Conservation (phyloP, 2,888 invertebrate species). For the Idaea straminata region DNA sequence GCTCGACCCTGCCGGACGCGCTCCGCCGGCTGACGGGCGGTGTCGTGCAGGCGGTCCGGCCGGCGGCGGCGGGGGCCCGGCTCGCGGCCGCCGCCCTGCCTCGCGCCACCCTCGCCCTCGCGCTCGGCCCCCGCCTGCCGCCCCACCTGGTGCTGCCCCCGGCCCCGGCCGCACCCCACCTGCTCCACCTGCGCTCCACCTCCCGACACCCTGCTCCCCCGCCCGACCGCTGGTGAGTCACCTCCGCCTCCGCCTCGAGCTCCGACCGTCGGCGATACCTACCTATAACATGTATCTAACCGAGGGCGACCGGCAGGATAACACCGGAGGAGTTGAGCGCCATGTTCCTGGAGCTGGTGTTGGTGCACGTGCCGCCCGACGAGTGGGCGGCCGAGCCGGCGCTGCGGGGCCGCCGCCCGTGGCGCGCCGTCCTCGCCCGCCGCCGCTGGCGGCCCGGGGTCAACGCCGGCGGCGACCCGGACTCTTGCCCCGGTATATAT, state of each 20-base stretch:
- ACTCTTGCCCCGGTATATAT: slow-evolving; percentile 72
- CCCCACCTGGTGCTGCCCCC: slow-evolving; percentile 79
- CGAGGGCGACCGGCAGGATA: too few species aligned
- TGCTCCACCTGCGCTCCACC: background rate
- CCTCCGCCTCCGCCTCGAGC: too few species aligned
- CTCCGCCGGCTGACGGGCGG: slow-evolving; percentile 87
- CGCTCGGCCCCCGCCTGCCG: slow-evolving; percentile 78
- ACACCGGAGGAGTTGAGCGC: slow-evolving; percentile 84
- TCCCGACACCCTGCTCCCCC: background rate
- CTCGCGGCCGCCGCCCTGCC: slow-evolving; percentile 84
- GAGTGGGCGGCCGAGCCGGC: slow-evolving; percentile 86
- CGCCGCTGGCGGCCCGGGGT: slow-evolving; percentile 84
- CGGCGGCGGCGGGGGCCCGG: slow-evolving; percentile 87
- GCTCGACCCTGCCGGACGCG: slow-evolving; percentile 89
- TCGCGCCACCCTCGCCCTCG: slow-evolving; percentile 78
- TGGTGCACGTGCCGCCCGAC: slow-evolving; percentile 88
- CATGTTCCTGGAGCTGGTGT: slow-evolving; percentile 83
- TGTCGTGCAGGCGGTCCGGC: slow-evolving; percentile 77
- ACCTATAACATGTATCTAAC: too few species aligned
- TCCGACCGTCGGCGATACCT: too few species aligned
- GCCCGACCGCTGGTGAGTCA: slow-evolving; percentile 36
- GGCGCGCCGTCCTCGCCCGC: slow-evolving; percentile 84
- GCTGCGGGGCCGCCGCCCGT: slow-evolving; percentile 83
- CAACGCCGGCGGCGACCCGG: slow-evolving; percentile 81
- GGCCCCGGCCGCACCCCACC: slow-evolving; percentile 56